These are phyloP conservation scores for Cotesia vestalis DNA, from an alignment of 1,140 invertebrate genomes.

Conservation along the genomic window DNA sequence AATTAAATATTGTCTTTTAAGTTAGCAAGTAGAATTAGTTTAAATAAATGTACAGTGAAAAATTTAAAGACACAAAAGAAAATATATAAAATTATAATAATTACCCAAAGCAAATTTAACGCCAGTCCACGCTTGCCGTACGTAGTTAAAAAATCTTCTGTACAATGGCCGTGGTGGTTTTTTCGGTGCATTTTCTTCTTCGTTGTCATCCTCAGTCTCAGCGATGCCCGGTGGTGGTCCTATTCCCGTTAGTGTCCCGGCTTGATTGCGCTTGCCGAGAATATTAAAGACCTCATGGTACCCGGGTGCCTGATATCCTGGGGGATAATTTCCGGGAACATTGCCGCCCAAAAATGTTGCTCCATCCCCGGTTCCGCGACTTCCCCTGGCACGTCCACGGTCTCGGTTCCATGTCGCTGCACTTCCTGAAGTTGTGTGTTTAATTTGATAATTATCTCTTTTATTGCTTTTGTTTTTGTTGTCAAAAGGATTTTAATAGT, in stretches of 20 bases:
- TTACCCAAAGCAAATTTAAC: slow-evolving; percentile 84
- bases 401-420: slow-evolving; percentile 56
- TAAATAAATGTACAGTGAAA: too few relatives aligned
- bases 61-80: too few relatives aligned
- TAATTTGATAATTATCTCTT: not conserved
- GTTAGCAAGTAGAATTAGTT: too few relatives aligned
- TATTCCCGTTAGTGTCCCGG: slow-evolving; percentile 56
- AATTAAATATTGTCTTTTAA: too few relatives aligned
- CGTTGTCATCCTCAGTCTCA: slow-evolving; percentile 47
- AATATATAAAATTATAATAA: not conserved
- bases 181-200: slow-evolving; percentile 55
- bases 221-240: slow-evolving; percentile 52
- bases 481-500: too few relatives aligned
- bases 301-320: slow-evolving; percentile 56
- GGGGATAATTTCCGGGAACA: slow-evolving; percentile 56
- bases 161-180: slow-evolving; percentile 70
- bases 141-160: slow-evolving; percentile 77
- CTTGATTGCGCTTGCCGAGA: slow-evolving; percentile 58
- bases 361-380: slow-evolving; percentile 68
- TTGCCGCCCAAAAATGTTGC: slow-evolving; percentile 52
- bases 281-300: slow-evolving; percentile 62
- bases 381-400: slow-evolving; percentile 55
- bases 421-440: slow-evolving; percentile 46
- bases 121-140: slow-evolving; percentile 82
- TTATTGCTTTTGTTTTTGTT: not conserved